phyloP scores from a whole-genome alignment of 2,888 invertebrate species.

The Caenorhabditis plicata region DNA sequence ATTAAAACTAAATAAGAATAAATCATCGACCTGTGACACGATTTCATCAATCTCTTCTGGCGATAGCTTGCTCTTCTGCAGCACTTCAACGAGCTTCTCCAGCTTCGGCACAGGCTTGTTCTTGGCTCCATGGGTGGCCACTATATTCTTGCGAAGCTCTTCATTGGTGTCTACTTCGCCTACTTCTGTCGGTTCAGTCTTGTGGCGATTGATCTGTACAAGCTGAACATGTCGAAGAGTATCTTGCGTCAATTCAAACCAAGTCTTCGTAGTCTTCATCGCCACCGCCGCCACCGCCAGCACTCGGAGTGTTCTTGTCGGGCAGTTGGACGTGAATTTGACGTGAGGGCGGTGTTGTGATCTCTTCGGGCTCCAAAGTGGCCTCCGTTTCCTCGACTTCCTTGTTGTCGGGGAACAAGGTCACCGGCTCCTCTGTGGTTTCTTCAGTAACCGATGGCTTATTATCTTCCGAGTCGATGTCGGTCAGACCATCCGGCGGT shows the following conservation, averaged over 20 bases:
- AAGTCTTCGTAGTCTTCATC: constrained; percentile 34
- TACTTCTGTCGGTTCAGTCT: constrained; percentile 7
- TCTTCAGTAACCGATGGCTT: constrained; percentile 7
- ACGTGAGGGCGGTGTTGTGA: constrained; percentile 20
- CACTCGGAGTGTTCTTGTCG: constrained; percentile 10
- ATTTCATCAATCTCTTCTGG: constrained; percentile 54
- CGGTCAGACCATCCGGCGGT: constrained; percentile 29
- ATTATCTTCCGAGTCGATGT: constrained; percentile 27
- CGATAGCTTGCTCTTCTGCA: constrained; percentile 52
- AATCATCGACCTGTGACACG: constrained; percentile 41
- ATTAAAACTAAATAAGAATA: too few species aligned
- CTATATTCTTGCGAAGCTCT: constrained; percentile 18
- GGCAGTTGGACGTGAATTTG: constrained; percentile 42
- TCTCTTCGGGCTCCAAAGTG: constrained; percentile 3
- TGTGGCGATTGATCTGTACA: not conserved
- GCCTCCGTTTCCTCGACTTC: too few species aligned
- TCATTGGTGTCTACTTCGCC: constrained; percentile 1
- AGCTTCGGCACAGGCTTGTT: constrained; percentile 46
- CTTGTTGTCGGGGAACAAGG: constrained; percentile 5
- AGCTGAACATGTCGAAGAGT: not conserved
- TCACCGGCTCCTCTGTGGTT: constrained; percentile 8
- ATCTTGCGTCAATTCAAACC: constrained; percentile 4
- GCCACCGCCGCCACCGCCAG: constrained; percentile 7
- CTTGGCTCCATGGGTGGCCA: constrained; percentile 25
- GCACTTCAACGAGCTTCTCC: constrained; percentile 44